Percentiles rank a stretch among this genome's conserved stretches.
Conservation (phyloP, 2,797 vertebrate genomes). For the Mus spretus region DNA sequence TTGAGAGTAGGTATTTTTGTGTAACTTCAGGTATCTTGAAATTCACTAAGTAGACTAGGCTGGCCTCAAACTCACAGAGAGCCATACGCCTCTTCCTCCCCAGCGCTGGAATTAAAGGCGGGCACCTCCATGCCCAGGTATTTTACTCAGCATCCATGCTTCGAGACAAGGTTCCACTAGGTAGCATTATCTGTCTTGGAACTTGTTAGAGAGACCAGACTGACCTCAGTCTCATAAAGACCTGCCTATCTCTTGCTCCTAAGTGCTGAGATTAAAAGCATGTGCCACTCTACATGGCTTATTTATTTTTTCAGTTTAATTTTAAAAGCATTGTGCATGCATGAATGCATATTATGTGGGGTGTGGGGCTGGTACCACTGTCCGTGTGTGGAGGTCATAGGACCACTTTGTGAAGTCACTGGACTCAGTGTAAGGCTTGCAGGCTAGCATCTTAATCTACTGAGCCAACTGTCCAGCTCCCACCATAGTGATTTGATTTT, state of each 20-base stretch:
- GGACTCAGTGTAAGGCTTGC: background rate
- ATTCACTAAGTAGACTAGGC: background rate
- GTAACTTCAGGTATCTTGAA: background rate
- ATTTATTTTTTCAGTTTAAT: background rate
- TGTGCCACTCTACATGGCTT: background rate
- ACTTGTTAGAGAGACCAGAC: background rate
- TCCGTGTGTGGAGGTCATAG: background rate
- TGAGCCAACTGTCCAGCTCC: too few relatives aligned
- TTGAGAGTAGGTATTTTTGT: background rate
- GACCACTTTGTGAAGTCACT: background rate
- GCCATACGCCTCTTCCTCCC: background rate
- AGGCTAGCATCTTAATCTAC: too few relatives aligned
- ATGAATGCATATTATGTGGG: background rate
- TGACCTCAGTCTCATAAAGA: background rate
- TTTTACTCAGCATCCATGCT: background rate
- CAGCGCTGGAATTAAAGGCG: background rate
- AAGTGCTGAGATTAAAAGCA: background rate
- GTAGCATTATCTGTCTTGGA: background rate
- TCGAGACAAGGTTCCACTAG: background rate
- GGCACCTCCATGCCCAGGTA: background rate
- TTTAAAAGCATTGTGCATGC: background rate
- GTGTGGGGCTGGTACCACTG: background rate
- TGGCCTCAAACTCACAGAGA: background rate
- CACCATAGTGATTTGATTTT: too few relatives aligned
- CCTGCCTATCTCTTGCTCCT: background rate